phyloP scores from a whole-genome alignment of 2,888 invertebrate species.

The Aspidiotus destructor region DNA sequence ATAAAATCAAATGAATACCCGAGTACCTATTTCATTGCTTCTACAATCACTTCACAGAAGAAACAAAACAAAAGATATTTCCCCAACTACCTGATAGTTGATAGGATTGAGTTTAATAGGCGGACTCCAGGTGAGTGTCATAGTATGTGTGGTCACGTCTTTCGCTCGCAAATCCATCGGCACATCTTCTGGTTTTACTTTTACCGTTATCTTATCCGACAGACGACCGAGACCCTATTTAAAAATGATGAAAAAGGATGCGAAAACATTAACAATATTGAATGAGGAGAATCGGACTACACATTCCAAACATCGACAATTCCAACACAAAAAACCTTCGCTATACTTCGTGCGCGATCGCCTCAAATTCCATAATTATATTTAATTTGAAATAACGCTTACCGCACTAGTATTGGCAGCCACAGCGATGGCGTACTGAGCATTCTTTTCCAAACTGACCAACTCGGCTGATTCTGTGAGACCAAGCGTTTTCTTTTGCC shows the following conservation, averaged over 20 bases:
- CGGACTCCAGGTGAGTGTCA: constrained; percentile 83
- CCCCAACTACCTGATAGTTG: constrained; percentile 56
- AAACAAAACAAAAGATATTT: neutral
- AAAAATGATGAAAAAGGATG: constrained; percentile 16
- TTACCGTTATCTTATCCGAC: constrained; percentile 77
- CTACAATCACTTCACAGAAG: neutral
- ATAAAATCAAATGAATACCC: neutral
- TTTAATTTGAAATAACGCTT: constrained; percentile 25
- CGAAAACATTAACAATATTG: neutral
- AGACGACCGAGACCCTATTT: constrained; percentile 63
- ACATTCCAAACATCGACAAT: neutral
- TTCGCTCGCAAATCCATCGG: constrained; percentile 78
- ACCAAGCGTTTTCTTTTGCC: constrained; percentile 76
- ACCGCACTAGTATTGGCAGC: constrained; percentile 66
- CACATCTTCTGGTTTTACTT: constrained; percentile 87
- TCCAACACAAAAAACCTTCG: neutral
- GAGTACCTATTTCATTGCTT: neutral
- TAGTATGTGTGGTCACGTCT: constrained; percentile 85
- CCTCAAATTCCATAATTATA: neutral
- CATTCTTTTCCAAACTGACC: constrained; percentile 78
- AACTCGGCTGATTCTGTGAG: constrained; percentile 83
- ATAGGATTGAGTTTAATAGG: constrained; percentile 80
- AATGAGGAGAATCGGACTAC: constrained; percentile 5
- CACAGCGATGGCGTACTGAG: constrained; percentile 83
- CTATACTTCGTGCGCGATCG: neutral